Evolutionary conservation across 2,888 invertebrate species (phyloP).

Genomic region (Beris morrisii): DNA sequence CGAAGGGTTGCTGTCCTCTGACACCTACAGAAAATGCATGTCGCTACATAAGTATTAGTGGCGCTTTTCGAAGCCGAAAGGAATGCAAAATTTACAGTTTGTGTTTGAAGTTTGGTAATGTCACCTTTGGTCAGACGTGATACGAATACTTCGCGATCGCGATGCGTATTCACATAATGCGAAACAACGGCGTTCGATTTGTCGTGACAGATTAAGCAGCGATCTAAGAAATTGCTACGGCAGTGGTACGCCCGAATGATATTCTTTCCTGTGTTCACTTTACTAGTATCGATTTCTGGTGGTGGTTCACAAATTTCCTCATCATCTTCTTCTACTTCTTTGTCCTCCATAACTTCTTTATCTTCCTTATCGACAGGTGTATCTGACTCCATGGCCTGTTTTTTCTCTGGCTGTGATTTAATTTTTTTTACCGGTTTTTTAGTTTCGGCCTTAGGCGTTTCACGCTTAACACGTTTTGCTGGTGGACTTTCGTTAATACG

Average conservation of each 20-base stretch:
- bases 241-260: slow-evolving; percentile 32
- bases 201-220: slow-evolving; percentile 43
- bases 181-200: slow-evolving; percentile 42
- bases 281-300: neutral
- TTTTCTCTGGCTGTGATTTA: neutral
- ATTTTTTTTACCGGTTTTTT: neutral
- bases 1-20: slow-evolving; percentile 24
- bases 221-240: slow-evolving; percentile 37
- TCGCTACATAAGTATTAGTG: slow-evolving; percentile 22
- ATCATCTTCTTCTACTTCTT: neutral
- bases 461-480: too few relatives aligned
- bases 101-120: slow-evolving; percentile 18
- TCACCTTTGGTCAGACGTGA: slow-evolving; percentile 46
- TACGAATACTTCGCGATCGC: slow-evolving; percentile 45
- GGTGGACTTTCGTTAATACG: too few relatives aligned
- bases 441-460: neutral
- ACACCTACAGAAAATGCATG: slow-evolving; percentile 34
- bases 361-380: neutral
- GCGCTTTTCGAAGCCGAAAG: slow-evolving; percentile 3
- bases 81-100: slow-evolving; percentile 30
- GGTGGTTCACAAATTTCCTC: slow-evolving; percentile 13
- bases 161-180: slow-evolving; percentile 43
- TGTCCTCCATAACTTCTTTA: neutral
- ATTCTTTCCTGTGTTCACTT: slow-evolving; percentile 8
- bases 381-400: neutral